phyloP scores from a whole-genome alignment of 2,888 invertebrate species.

The Lomographa bimaculata region DNA sequence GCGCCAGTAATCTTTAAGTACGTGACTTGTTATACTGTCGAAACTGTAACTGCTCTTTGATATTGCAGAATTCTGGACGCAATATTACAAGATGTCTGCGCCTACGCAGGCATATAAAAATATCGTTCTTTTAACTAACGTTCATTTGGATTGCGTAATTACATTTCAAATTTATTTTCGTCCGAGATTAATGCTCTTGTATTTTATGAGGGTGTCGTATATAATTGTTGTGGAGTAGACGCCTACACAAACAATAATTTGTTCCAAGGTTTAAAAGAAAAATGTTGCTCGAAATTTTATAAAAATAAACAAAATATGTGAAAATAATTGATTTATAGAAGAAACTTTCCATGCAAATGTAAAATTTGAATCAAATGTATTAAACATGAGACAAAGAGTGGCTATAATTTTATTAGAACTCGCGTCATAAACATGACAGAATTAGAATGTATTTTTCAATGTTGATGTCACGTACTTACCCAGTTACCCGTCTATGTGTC shows the following conservation, averaged over 20 bases:
- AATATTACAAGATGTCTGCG: slow-evolving; percentile 46
- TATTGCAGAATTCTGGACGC: slow-evolving; percentile 55
- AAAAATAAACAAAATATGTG: no score
- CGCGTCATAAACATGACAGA: no score
- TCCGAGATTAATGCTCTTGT: slow-evolving; percentile 19
- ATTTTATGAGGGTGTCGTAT: slow-evolving; percentile 9
- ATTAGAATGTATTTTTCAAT: no score
- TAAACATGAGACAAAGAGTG: no score
- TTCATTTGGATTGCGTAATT: slow-evolving; percentile 32
- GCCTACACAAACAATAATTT: slow-evolving; percentile 8
- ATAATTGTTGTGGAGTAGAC: slow-evolving; percentile 11
- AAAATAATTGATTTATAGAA: no score
- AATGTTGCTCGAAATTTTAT: background rate
- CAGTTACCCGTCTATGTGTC: no score
- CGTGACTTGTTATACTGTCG: slow-evolving; percentile 10
- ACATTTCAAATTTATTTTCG: slow-evolving; percentile 17
- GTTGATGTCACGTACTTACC: no score
- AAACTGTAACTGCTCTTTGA: slow-evolving; percentile 34
- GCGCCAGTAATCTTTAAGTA: no score
- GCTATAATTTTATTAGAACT: no score
- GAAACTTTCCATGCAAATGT: no score
- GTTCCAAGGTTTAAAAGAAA: slow-evolving; percentile 5
- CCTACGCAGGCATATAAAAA: slow-evolving; percentile 59
- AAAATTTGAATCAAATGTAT: no score
- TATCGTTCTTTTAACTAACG: slow-evolving; percentile 49